Evolutionary conservation across 2,888 invertebrate genomes (phyloP).

Genomic region (Lymantria monacha): DNA sequence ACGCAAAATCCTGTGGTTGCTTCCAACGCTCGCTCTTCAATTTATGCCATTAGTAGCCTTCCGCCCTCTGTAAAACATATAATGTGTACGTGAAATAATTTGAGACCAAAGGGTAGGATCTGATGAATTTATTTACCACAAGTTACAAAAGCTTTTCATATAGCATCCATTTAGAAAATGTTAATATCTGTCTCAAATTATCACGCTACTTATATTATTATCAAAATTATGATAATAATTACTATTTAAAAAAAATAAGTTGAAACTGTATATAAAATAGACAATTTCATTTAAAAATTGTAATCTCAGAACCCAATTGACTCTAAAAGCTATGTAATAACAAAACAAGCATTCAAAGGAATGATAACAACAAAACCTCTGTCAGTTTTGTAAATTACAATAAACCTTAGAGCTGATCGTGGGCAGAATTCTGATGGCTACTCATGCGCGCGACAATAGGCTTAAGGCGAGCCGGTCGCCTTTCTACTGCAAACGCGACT

Average conservation of each 20-base stretch:
- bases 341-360: constrained; percentile 63
- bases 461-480: constrained; percentile 52
- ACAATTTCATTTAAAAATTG: constrained; percentile 26
- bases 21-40: constrained; percentile 66
- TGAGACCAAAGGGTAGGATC: constrained; percentile 47
- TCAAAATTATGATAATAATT: not conserved
- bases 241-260: not conserved
- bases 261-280: not conserved
- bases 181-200: constrained; percentile 5
- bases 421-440: constrained; percentile 70
- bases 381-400: constrained; percentile 79
- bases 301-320: constrained; percentile 39
- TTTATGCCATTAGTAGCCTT: constrained; percentile 73
- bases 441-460: constrained; percentile 64
- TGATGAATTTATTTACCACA: constrained; percentile 46
- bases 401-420: constrained; percentile 74
- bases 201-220: constrained; percentile 12
- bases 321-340: constrained; percentile 43
- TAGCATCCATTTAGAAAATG: constrained; percentile 25
- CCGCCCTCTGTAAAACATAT: constrained; percentile 56
- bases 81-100: constrained; percentile 51
- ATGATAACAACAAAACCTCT: constrained; percentile 68
- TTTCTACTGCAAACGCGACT: constrained; percentile 56
- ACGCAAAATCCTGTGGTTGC: constrained; percentile 70
- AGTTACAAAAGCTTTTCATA: constrained; percentile 34